A percentile compares a stretch with the other conserved stretches of the same genome.
These are phyloP conservation scores for Lochmaea capreae DNA, from an alignment of 2,888 invertebrate genomes.

Conservation along the genomic window DNA sequence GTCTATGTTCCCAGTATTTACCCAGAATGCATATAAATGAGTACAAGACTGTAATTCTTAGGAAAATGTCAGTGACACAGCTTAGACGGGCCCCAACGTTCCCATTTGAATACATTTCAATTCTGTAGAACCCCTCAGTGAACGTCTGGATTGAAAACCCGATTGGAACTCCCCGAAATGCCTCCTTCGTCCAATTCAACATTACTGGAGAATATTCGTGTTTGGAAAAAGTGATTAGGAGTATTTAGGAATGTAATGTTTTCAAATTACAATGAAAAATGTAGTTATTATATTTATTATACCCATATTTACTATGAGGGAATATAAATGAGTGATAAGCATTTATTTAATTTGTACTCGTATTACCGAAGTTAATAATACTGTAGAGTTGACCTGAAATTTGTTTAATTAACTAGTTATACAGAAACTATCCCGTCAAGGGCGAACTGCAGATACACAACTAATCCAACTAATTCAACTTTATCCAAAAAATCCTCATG, in stretches of 20 bases:
- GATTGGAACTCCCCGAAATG: constrained; percentile 26
- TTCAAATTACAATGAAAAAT: too few species aligned
- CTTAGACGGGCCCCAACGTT: constrained; percentile 37
- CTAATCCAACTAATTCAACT: too few species aligned
- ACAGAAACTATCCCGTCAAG: too few species aligned
- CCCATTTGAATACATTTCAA: constrained; percentile 50
- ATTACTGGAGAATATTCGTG: not conserved
- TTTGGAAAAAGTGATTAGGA: not conserved
- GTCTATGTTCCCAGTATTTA: constrained; percentile 9
- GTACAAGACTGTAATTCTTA: constrained; percentile 34
- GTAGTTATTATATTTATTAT: too few species aligned
- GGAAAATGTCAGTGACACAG: constrained; percentile 50
- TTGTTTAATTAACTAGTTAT: too few species aligned
- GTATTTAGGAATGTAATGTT: not conserved
- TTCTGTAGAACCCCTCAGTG: constrained; percentile 36
- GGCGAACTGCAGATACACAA: too few species aligned
- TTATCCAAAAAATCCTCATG: too few species aligned
- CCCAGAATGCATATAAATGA: constrained; percentile 18
- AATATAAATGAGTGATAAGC: too few species aligned
- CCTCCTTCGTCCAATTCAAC: not conserved
- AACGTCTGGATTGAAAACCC: constrained; percentile 51
- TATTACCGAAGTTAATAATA: too few species aligned
- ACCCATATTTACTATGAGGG: too few species aligned
- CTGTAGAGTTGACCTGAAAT: too few species aligned
- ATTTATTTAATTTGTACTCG: too few species aligned